phyloP scores from a whole-genome alignment of 2,888 invertebrate species.

The Clivina fossor region DNA sequence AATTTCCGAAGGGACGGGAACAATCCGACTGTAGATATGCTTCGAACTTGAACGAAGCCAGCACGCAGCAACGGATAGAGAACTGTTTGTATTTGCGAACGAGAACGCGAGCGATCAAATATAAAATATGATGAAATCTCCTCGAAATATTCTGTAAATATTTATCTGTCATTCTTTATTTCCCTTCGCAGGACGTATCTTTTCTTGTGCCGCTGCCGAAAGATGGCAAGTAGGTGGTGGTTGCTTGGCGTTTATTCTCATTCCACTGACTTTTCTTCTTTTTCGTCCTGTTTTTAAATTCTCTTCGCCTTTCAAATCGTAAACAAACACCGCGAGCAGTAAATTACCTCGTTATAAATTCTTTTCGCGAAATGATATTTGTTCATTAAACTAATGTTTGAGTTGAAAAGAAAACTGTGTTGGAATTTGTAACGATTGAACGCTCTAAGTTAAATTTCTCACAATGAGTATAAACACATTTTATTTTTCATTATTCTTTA shows the following conservation, averaged over 20 bases:
- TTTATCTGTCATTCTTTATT: conserved; percentile 28
- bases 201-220: conserved; percentile 5
- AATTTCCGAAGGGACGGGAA: too few relatives aligned
- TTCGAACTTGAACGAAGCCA: too few relatives aligned
- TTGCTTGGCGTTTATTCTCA: background rate
- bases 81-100: too few relatives aligned
- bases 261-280: too few relatives aligned
- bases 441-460: too few relatives aligned
- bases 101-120: conserved; percentile 16
- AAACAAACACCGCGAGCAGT: conserved; percentile 11
- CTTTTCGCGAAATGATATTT: conserved; percentile 3
- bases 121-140: conserved; percentile 26
- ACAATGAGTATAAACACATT: too few relatives aligned
- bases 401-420: background rate
- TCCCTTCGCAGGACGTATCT: conserved; percentile 12
- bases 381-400: conserved; percentile 5
- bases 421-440: background rate
- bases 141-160: conserved; percentile 27
- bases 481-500: too few relatives aligned
- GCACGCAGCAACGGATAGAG: too few relatives aligned
- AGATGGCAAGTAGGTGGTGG: background rate
- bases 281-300: too few relatives aligned
- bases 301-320: conserved; percentile 2
- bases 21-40: too few relatives aligned
- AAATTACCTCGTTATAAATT: conserved; percentile 12